These are phyloP conservation scores for Macrosteles quadrilineatus DNA, from an alignment of 1,140 invertebrate species.

Conservation along the genomic window DNA sequence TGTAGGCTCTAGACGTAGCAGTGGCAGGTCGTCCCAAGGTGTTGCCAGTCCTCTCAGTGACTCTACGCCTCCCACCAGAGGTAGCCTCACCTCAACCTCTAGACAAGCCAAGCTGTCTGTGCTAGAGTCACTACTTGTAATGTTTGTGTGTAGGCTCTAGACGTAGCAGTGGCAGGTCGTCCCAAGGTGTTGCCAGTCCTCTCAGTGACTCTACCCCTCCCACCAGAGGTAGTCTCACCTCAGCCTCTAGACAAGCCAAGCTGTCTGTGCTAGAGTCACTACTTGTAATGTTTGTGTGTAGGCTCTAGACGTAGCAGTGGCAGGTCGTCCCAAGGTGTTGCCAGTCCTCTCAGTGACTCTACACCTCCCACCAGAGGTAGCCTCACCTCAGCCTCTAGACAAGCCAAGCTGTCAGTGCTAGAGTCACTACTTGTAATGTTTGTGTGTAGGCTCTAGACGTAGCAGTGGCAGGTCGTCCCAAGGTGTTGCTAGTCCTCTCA, in stretches of 20 bases:
- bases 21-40: slow-evolving; percentile 59
- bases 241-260: too few species aligned
- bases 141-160: too few species aligned
- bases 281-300: too few species aligned
- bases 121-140: too few species aligned
- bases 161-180: too few species aligned
- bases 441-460: slow-evolving; percentile 53
- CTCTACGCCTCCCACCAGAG: slow-evolving; percentile 46
- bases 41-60: slow-evolving; percentile 57
- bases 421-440: slow-evolving; percentile 38
- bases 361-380: slow-evolving; percentile 45
- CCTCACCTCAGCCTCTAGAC: too few species aligned
- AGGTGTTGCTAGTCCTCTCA: slow-evolving; percentile 56
- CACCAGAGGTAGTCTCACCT: too few species aligned
- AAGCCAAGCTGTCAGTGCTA: too few species aligned
- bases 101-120: too few species aligned
- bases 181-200: slow-evolving; percentile 42
- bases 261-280: too few species aligned
- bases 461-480: slow-evolving; percentile 60
- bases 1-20: slow-evolving; percentile 58
- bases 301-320: slow-evolving; percentile 58
- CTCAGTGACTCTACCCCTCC: slow-evolving; percentile 40
- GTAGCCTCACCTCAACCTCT: too few species aligned
- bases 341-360: slow-evolving; percentile 55
- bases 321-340: too few species aligned